Base-by-base conservation (phyloP, 2,797 vertebrate species). In the Bradypus variegatus region DNA sequence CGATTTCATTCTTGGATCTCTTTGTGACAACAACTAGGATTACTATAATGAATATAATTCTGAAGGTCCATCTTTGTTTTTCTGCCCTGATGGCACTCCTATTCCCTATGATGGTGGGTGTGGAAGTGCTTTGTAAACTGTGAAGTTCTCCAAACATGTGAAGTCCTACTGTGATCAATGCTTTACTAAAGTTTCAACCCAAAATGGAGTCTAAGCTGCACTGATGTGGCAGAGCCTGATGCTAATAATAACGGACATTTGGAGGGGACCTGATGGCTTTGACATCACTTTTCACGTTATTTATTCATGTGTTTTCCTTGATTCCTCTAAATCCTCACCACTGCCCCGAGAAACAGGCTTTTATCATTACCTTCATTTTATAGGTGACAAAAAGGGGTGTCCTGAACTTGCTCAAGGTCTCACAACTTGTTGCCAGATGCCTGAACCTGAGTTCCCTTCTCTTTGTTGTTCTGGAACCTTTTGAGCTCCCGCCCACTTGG, bases 111-210 rank as follows among this genome's bases (percentile, higher is more conserved):
- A 62, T 36, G 41, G 67, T 33, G 86, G 53, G 5, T 91, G 53
- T 70, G 41, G 62, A 45, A 90, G 67, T 48, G 50, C 73, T 81
- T 81, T n/a, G 69, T 86, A 76, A 85, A 60, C 50, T 21, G 31
- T 67, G 65, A 81, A 62, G 29, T 76, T 36, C 25, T 69, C 50
- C 53, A 45, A 31, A 73, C 31, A 64, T 18, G 21, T 81, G 85
- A 85, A 91, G 31, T 85, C 50, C 67, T 64, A 65, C 33, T 73
- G 41, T 62, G 60, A 76, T 60, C 69, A 58, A 53, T 45, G 23
- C 45, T 93, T 91, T 78, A 29, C n/a, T 83, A 79, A 80, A n/a
- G 53, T 80, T 80, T 84, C 50, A 67, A 84, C 60, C 48, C 73
- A 50, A 82, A 81, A 41, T n/a, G 19, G 48, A 60, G 21, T 70